Evolutionary conservation across 2,113 vertebrate genomes (phyloP), one percentile per base, ranked within the genome.

Genomic region (Trinectes maculatus): DNA sequence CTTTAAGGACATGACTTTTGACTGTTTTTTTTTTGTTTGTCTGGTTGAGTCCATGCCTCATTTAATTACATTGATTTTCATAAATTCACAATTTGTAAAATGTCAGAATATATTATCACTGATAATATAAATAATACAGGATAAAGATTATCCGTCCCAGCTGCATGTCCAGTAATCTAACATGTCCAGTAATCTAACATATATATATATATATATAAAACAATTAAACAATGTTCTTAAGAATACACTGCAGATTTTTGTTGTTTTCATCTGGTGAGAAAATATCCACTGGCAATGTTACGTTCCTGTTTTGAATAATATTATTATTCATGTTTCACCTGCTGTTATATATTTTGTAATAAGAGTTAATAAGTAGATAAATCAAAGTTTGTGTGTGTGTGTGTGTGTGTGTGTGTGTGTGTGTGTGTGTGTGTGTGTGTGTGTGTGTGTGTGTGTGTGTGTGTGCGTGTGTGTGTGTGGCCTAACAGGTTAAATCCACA

Each of bases 401-500:
- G 3, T 51, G 44, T 70, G 77, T 63, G 48, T 49, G 33, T 66
- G 63, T 66, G 70, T 56, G 33, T 66, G 67, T 63, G 48, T 49
- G 33, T 66, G 63, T 66, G 70, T 56, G 33, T 66, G 67, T 63
- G 48, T 49, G 33, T 66, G 63, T 66, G 70, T 56, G 33, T 66
- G 67, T 63, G 48, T 49, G 33, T 66, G 63, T 66, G 70, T 56
- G 33, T 66, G 67, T 63, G 48, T 49, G 33, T 66, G 63, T 66
- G n/a, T n/a, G n/a, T n/a, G 44, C 51, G 67, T 48, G 46, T 53
- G 48, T 69, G 6, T 68, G 3, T 51, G 44, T 70, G 77, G 62
- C 64, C 68, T 75, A 36, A 13, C 70, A 36, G 74, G 74, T 83
- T 79, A 77, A 78, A 84, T 52, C 49, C 77, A 19, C 65, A 22